Evolutionary conservation across 2,888 invertebrate species (phyloP).

Genomic region (Pocota personata): DNA sequence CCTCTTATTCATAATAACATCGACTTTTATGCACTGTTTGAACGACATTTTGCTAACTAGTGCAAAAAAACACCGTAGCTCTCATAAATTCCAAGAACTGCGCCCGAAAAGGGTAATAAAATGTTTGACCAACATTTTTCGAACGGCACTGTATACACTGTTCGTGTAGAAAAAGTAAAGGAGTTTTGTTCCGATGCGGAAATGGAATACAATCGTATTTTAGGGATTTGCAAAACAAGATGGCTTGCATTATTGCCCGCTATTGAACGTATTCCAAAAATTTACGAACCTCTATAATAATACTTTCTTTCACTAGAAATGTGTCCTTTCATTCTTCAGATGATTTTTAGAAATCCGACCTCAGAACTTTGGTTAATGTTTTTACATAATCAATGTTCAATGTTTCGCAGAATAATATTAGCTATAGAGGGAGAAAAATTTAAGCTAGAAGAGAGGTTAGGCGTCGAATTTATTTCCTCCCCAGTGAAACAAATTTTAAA

Average conservation of each 20-base stretch:
- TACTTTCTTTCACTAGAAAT: conserved; percentile 20
- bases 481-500: conserved; percentile 14
- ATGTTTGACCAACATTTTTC: no score
- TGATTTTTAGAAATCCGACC: no score
- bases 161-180: conserved; percentile 47
- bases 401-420: conserved; percentile 1
- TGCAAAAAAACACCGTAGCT: no score
- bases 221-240: conserved; percentile 49
- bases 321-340: no score
- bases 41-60: no score
- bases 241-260: conserved; percentile 44
- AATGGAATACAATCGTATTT: no score
- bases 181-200: no score
- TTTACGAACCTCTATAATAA: conserved; percentile 28
- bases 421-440: conserved; percentile 3
- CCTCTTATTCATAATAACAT: no score
- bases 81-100: no score
- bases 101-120: no score
- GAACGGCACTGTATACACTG: no score
- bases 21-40: no score
- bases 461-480: neutral
- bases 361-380: conserved; percentile 15
- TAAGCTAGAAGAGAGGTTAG: conserved; percentile 20
- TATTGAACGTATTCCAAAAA: conserved; percentile 12
- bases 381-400: neutral